These are phyloP conservation scores for Thomomys bottae DNA, from an alignment of 2,113 vertebrate species.

Conservation along the genomic window DNA sequence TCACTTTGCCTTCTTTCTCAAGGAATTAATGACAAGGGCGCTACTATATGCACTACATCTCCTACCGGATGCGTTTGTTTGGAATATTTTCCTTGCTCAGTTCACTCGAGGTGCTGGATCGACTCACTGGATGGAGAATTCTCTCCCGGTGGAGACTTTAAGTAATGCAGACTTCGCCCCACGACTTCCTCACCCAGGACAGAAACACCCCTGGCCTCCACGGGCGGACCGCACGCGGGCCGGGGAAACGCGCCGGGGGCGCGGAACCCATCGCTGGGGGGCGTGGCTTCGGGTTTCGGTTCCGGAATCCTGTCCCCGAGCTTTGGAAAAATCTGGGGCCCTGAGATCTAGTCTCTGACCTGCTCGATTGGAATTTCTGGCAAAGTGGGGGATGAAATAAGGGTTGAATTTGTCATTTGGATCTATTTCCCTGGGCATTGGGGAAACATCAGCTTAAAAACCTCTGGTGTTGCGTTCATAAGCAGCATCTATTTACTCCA, in stretches of 20 bases:
- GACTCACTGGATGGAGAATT: neutral
- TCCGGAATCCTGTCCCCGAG: neutral
- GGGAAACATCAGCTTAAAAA: neutral
- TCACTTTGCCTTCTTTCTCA: neutral
- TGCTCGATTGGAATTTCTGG: neutral
- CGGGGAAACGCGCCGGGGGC: neutral
- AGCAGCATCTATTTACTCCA: neutral
- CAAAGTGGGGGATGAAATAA: neutral
- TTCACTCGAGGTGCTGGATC: neutral
- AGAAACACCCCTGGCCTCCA: neutral
- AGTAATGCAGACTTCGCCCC: neutral
- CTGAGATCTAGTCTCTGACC: neutral
- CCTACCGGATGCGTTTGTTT: neutral
- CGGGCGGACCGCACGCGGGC: neutral
- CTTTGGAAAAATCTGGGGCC: neutral
- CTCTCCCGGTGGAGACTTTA: neutral
- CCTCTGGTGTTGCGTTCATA: neutral
- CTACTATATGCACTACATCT: neutral
- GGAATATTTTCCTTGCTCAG: neutral
- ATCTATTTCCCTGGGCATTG: neutral
- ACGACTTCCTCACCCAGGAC: neutral
- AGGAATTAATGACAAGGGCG: neutral
- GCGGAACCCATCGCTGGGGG: too few relatives aligned
- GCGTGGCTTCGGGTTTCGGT: neutral
- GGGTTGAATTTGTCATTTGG: neutral